Conservation (phyloP, 2,888 invertebrate genomes). For the Ophion ellenae region DNA sequence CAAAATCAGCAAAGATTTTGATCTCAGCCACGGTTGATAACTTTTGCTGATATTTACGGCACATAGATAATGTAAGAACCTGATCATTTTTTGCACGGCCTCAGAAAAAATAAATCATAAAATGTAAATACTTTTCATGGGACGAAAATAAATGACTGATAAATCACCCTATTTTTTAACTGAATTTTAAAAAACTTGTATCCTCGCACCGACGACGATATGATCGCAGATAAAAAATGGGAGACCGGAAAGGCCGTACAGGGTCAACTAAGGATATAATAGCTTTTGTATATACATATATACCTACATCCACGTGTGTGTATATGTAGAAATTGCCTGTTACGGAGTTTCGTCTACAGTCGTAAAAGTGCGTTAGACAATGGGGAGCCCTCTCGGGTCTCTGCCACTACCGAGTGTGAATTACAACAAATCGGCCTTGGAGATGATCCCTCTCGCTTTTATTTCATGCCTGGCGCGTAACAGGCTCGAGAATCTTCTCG, state of each 20-base stretch:
- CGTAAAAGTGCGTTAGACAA: conserved; percentile 63
- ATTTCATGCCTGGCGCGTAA: conserved; percentile 39
- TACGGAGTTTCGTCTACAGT: conserved; percentile 26
- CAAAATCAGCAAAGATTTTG: no score
- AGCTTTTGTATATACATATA: not conserved
- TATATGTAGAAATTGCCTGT: conserved; percentile 10
- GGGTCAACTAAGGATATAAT: conserved; percentile 2
- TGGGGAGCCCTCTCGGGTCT: conserved; percentile 57
- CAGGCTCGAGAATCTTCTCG: conserved; percentile 33
- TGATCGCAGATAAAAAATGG: not conserved
- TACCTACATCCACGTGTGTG: not conserved
- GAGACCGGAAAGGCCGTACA: not conserved
- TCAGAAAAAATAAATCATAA: no score
- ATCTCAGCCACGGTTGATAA: no score
- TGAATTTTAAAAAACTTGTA: not conserved
- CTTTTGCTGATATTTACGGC: no score
- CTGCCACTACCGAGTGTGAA: conserved; percentile 62
- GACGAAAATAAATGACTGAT: not conserved
- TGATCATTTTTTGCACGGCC: no score
- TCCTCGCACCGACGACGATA: not conserved
- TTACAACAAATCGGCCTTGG: conserved; percentile 69
- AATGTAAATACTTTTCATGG: not conserved
- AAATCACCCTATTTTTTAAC: not conserved
- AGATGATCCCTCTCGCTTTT: conserved; percentile 61
- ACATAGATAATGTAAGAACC: no score